Conservation (phyloP, 2,797 vertebrate species). For the Salmo trutta region DNA sequence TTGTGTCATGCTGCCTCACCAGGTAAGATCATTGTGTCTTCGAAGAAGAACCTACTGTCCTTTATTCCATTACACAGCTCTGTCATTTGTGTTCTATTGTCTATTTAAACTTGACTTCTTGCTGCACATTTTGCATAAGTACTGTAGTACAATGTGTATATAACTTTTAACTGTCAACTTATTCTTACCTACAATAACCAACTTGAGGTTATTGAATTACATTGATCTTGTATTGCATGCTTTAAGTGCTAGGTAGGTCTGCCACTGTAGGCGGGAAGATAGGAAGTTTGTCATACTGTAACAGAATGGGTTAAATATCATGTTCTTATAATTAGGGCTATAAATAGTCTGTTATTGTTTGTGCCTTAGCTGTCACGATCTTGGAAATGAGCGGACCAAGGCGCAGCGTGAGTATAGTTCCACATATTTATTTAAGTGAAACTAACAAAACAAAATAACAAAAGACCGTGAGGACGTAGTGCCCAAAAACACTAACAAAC, state of each 20-base stretch:
- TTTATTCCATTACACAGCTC: background rate
- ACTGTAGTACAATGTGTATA: too few relatives aligned
- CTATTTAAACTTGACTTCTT: background rate
- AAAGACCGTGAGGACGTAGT: too few relatives aligned
- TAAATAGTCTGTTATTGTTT: constrained; percentile 17
- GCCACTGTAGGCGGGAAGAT: background rate
- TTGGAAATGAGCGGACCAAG: too few relatives aligned
- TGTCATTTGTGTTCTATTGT: background rate
- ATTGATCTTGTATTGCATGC: background rate
- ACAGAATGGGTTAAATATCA: constrained; percentile 24
- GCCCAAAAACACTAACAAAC: too few relatives aligned
- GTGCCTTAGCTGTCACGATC: background rate
- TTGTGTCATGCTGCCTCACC: background rate
- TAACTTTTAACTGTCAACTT: background rate
- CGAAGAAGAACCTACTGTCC: background rate
- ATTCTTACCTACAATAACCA: background rate
- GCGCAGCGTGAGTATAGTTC: too few relatives aligned
- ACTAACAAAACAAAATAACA: too few relatives aligned
- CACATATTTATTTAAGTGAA: too few relatives aligned
- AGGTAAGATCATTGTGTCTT: background rate
- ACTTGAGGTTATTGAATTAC: background rate
- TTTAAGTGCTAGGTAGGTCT: background rate
- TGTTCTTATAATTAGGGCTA: constrained; percentile 17
- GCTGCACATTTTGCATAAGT: background rate
- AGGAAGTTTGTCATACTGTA: constrained; percentile 15